A percentile compares a stretch with the other conserved stretches of the same genome.
These are phyloP conservation scores for Octopus sinensis DNA, from an alignment of 1,140 invertebrate species.

Conservation along the genomic window DNA sequence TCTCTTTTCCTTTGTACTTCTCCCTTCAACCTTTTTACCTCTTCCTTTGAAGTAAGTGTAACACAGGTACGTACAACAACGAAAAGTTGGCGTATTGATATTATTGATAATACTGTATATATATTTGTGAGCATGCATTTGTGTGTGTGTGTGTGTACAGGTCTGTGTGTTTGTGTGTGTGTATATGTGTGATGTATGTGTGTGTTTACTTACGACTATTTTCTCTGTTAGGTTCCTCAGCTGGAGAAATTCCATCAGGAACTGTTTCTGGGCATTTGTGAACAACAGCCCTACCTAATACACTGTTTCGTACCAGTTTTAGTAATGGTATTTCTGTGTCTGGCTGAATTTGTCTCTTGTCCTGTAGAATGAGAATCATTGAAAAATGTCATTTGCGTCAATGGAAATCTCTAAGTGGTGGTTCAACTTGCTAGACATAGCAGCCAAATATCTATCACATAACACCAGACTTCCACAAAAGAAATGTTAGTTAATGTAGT, in stretches of 20 bases:
- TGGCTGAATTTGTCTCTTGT: slow-evolving; percentile 35
- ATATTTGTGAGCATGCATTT: neutral
- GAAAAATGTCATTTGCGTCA: too few relatives aligned
- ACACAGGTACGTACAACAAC: too few relatives aligned
- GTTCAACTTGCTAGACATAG: too few relatives aligned
- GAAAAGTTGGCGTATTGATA: too few relatives aligned
- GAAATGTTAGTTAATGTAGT: too few relatives aligned
- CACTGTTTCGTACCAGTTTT: slow-evolving; percentile 33
- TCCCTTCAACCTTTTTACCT: too few relatives aligned
- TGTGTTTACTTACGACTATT: slow-evolving; percentile 17
- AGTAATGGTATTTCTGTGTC: slow-evolving; percentile 43
- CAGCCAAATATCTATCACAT: too few relatives aligned
- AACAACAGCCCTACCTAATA: slow-evolving; percentile 38
- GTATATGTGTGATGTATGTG: neutral
- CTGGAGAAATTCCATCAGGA: slow-evolving; percentile 14
- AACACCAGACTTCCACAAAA: too few relatives aligned
- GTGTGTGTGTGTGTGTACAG: neutral
- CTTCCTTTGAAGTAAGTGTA: too few relatives aligned
- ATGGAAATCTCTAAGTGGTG: too few relatives aligned
- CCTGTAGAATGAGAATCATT: slow-evolving; percentile 26
- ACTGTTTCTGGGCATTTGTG: slow-evolving; percentile 8
- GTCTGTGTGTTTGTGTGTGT: neutral
- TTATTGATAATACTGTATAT: neutral
- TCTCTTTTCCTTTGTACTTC: too few relatives aligned
- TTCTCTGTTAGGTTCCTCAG: slow-evolving; percentile 19